These are phyloP conservation scores for Lasius platythorax DNA, from an alignment of 2,888 invertebrate species.

Conservation along the genomic window DNA sequence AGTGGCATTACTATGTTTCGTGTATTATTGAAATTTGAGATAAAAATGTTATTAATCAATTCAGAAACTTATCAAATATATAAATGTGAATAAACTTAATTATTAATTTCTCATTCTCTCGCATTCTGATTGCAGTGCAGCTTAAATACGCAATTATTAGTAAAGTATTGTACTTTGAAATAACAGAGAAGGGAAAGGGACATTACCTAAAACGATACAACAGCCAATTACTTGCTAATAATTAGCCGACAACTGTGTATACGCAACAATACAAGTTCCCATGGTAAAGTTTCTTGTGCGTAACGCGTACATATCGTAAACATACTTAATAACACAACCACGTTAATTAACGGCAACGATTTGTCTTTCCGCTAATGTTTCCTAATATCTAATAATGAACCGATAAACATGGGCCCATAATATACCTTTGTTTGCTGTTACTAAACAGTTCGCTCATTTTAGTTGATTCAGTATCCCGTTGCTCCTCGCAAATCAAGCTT, in stretches of 20 bases:
- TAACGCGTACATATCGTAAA: conserved; percentile 26
- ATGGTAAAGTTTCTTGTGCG: conserved; percentile 45
- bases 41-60: conserved; percentile 17
- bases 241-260: conserved; percentile 26
- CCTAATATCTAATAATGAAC: conserved; percentile 55
- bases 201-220: conserved; percentile 16
- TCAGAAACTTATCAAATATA: background rate
- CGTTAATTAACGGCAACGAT: conserved; percentile 49
- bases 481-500: conserved; percentile 48
- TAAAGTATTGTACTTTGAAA: conserved; percentile 26
- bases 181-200: background rate
- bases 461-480: conserved; percentile 43
- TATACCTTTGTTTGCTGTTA: conserved; percentile 53
- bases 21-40: background rate
- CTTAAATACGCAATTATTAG: conserved; percentile 35
- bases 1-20: background rate
- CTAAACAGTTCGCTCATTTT: conserved; percentile 54
- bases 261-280: conserved; percentile 45
- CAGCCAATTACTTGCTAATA: conserved; percentile 44
- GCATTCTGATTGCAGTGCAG: background rate
- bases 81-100: background rate
- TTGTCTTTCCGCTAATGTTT: conserved; percentile 54
- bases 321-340: conserved; percentile 43
- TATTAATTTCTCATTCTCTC: conserved; percentile 20
- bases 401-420: conserved; percentile 41